A percentile compares a stretch with the other conserved stretches of the same genome.
These are phyloP conservation scores for Hoplodrina ambigua DNA, from an alignment of 2,888 invertebrate species.

Conservation along the genomic window DNA sequence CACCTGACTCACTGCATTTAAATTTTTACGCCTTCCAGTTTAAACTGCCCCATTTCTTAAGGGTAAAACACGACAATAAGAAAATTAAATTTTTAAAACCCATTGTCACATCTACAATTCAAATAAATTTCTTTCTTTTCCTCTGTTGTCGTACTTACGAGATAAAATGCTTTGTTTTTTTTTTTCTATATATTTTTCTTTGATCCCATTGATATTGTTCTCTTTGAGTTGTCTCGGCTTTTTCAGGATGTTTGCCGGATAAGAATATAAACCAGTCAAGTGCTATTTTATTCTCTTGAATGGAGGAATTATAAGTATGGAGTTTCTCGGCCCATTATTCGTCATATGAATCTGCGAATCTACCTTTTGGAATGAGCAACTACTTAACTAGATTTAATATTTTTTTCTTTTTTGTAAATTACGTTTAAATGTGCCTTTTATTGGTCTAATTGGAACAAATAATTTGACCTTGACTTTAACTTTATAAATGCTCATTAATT, in stretches of 20 bases:
- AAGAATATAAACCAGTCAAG: slow-evolving; percentile 30
- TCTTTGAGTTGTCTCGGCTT: slow-evolving; percentile 51
- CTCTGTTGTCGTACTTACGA: slow-evolving; percentile 54
- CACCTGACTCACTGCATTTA: slow-evolving; percentile 40
- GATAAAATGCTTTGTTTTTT: slow-evolving; percentile 63
- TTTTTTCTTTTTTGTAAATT: no score
- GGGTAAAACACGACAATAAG: slow-evolving; percentile 53
- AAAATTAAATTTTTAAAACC: slow-evolving; percentile 64
- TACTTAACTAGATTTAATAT: no score
- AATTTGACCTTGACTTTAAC: no score
- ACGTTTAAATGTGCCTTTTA: no score
- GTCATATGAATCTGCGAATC: no score
- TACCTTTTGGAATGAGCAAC: no score
- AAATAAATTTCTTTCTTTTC: slow-evolving; percentile 57
- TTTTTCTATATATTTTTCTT: slow-evolving; percentile 50
- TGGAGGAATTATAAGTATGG: slow-evolving; percentile 13
- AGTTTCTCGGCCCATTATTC: no score
- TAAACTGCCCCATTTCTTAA: slow-evolving; percentile 41
- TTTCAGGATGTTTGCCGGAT: slow-evolving; percentile 30
- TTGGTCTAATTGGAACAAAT: no score
- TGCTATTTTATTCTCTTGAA: slow-evolving; percentile 21
- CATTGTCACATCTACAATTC: slow-evolving; percentile 66
- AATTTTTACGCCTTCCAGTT: slow-evolving; percentile 39
- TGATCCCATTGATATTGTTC: slow-evolving; percentile 60
- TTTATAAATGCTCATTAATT: no score